Base-by-base conservation (phyloP, 1,140 invertebrate species). In the Drosophila persimilis region DNA sequence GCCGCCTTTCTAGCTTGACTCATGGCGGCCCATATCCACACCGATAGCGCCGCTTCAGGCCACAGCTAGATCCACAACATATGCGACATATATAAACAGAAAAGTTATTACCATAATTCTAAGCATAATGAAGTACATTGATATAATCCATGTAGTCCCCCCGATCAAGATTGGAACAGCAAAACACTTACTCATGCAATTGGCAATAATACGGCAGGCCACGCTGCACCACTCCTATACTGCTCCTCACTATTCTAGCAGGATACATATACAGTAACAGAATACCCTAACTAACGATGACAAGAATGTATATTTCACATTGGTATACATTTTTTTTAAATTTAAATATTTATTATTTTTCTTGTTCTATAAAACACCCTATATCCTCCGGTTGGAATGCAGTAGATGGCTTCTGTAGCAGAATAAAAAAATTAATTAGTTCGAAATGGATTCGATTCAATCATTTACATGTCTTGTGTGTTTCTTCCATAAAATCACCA, bases 31-130 rank as follows among this genome's bases (percentile, higher is more conserved):
- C 6, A 20, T 29, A 35, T 44, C 31, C 46, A 47, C 35, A 47
- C 31, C 26, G 48, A 48, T 44, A 43, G 22, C 39, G 13, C 22
- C 22, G 46, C 24, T 22, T 6, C 11, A 13, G 2, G 47, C 22
- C 1, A 15, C 43, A 59, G 64, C 53, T 48, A 41, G 41, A 46
- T 31, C 35, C 35, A 39, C 39, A 43, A 43, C 44, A 24, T 52
- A 43, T 17, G 51, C 57, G 57, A 50, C 58, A 64, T 78, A 75
- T 88, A 72, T 88, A 86, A 86, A 74, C 70, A 63, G 69, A 77
- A 81, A 75, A 78, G 83, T 86, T 86, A 86, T 88, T 85, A 81
- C 72, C 69, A 45, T 88, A 88, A 59, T 74, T 50, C n/a, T 86
- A 88, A 78, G 83, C 83, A 58, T 73, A 62, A 72, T 72, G 50